Evolutionary conservation across 2,888 invertebrate species (phyloP), one percentile per base, ranked within the genome.

Genomic region (Ophioninae sp.): DNA sequence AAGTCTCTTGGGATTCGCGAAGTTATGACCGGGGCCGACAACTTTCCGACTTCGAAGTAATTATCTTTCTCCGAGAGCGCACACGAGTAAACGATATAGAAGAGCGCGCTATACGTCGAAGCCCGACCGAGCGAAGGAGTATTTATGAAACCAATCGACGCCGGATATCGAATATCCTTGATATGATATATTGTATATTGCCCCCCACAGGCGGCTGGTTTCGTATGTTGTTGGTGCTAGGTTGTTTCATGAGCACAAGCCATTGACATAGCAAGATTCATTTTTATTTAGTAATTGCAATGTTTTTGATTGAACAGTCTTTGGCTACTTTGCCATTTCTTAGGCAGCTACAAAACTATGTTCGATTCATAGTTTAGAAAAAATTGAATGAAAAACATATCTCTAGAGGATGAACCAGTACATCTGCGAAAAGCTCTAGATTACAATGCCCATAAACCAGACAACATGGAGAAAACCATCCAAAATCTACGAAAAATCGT

Each of bases 1-100:
- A 71, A 74, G 71, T 80, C 91, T 89, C 87, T 74, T 71, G 91
- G 91, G 91, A 89, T 86, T 88, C 82, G 81, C 90, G 87, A 90
- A 91, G 91, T 91, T 91, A 91, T 91, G 91, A 91, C 91, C 90
- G 87, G 87, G 87, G 86, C 89, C 89, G 88, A 88, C 89, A 90
- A 91, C 90, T 90, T 90, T 89, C 89, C 89, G 90, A 90, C 90
- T 90, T 88, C 87, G 87, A 79, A 85, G 90, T 91, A 91, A 91
- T 91, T 91, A 91, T 90, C 91, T 90, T 89, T 89, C 89, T 88
- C 87, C 87, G 87, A 83, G 87, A 83, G 82, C 51, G 68, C 74
- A 79, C 74, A 79, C 79, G 69, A 71, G 68, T 67, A 59, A 30
- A 65, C 81, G 65, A 77, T 76, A 76, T 72, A 82, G 67, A 77